A percentile compares a stretch with the other conserved stretches of the same genome.
phyloP scores from a whole-genome alignment of 2,797 vertebrate genomes.

The Esox masquinongy region DNA sequence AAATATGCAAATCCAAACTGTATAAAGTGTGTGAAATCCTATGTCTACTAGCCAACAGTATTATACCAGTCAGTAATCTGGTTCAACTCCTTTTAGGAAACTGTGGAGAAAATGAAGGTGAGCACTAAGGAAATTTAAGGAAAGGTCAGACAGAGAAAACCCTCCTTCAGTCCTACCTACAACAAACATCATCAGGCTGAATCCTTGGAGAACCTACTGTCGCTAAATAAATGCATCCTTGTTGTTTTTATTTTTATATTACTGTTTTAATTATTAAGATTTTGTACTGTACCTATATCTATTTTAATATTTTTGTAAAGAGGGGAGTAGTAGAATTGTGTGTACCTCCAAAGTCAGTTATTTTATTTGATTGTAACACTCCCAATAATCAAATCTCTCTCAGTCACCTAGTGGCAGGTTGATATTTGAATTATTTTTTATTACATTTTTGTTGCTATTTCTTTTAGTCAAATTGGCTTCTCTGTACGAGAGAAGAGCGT shows the following conservation, averaged over 20 bases:
- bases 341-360: neutral
- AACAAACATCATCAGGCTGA: neutral
- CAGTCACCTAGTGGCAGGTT: neutral
- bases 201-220: neutral
- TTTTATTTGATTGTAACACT: neutral
- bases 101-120: conserved; percentile 87
- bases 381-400: neutral
- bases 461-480: neutral
- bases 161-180: neutral
- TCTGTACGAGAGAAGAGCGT: neutral
- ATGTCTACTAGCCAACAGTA: neutral
- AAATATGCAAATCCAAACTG: neutral
- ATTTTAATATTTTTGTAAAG: neutral
- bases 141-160: conserved; percentile 18
- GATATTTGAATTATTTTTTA: neutral
- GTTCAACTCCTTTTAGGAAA: conserved; percentile 77
- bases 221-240: neutral
- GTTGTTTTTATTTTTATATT: neutral
- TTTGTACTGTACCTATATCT: neutral
- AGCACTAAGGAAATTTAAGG: conserved; percentile 85
- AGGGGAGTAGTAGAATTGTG: neutral
- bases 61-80: neutral
- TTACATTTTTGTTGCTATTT: neutral
- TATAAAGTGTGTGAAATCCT: neutral
- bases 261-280: neutral